Conservation (phyloP, 2,888 invertebrate genomes). For the Dione vanillae region DNA sequence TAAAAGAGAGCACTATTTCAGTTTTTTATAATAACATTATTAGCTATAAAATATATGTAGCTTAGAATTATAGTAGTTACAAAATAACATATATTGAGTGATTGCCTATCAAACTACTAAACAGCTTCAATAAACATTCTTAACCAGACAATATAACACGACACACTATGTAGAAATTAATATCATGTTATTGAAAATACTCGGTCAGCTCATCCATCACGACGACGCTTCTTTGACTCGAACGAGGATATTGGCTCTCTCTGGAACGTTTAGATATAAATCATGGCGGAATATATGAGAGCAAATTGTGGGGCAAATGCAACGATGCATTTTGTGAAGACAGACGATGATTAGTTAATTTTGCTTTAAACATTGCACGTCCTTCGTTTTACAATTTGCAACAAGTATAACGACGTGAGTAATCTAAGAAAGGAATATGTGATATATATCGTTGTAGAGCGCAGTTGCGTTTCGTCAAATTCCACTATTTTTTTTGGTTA, state of each 20-base stretch:
- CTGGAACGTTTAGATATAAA: slow-evolving; percentile 43
- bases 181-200: slow-evolving; percentile 50
- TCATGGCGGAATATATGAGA: slow-evolving; percentile 42
- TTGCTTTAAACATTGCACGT: slow-evolving; percentile 24
- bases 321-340: slow-evolving; percentile 36
- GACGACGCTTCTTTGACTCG: slow-evolving; percentile 45
- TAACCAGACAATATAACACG: slow-evolving; percentile 49
- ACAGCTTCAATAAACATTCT: slow-evolving; percentile 45
- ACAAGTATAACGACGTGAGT: not conserved
- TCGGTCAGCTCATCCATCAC: slow-evolving; percentile 49
- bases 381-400: slow-evolving; percentile 3
- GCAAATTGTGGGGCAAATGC: slow-evolving; percentile 39
- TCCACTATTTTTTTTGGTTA: too few relatives aligned
- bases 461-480: not conserved
- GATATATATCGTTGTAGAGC: too few relatives aligned
- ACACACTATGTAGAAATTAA: slow-evolving; percentile 57
- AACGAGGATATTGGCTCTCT: slow-evolving; percentile 49
- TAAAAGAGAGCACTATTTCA: too few relatives aligned
- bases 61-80: not conserved
- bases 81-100: not conserved
- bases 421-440: not conserved
- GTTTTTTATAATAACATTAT: not conserved
- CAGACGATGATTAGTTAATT: slow-evolving; percentile 36
- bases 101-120: not conserved
- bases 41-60: not conserved